Base-by-base conservation (phyloP, 2,888 invertebrate genomes). In the Apamea crenata region DNA sequence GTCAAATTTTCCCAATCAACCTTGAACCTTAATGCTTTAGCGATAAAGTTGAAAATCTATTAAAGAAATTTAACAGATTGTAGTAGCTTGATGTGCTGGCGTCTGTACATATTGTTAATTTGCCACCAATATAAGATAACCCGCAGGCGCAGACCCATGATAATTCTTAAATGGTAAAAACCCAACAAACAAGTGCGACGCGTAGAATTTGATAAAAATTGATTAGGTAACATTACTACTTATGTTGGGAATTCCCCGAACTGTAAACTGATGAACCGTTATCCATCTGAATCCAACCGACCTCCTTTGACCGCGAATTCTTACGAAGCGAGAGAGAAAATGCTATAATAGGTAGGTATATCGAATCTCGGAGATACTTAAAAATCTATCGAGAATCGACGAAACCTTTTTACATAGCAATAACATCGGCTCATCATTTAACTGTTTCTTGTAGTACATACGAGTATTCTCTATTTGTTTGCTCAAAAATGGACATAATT, bases 201-300 rank as follows among this genome's bases (percentile, higher is more conserved):
- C 12, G 47, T 47, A 47, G 0, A 47, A 47, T 14, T 14, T 47
- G 36, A 36, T 36, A 36, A 36, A 36, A 36, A 36, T 36, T 36
- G 14, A n/a, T n/a, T n/a, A n/a, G n/a, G n/a, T n/a, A n/a, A n/a
- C n/a, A n/a, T n/a, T n/a, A n/a, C n/a, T n/a, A n/a, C n/a, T n/a
- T 25, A 80, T 29, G 12, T 29, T 47, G 75, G 76, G 77, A 47
- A 59, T 84, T 59, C 47, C 50, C 50, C 12, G n/a, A 83, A 83
- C 50, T 12, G 40, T 77, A 32, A 80, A 50, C 29, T 76, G 47
- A 40, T 77, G 32, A 66, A 59, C 80, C 50, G 66, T 66, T 83
- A 36, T 29, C 21, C 14, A 56, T 47, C 21, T 32, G 65, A 16
- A 32, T 21, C 75, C 14, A 47, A 70, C 25, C 21, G 82, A 61